Base-by-base conservation (phyloP, 2,113 vertebrate genomes). In the Leucosticte australis region DNA sequence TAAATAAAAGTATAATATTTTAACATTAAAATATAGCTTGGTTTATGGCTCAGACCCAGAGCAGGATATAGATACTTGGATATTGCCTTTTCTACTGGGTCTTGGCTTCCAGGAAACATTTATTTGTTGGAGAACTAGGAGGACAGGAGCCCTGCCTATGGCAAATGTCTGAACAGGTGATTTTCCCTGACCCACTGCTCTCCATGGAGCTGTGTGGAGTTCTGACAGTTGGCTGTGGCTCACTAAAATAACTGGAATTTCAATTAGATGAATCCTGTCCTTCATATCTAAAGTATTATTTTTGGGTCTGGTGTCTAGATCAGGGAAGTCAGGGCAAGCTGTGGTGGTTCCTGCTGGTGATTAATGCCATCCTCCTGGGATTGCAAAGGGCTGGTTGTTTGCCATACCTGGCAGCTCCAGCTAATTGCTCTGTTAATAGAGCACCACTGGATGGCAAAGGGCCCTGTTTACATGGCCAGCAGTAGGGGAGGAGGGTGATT, bases 401-500 rank as follows among this genome's bases (percentile, higher is more conserved):
- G 67, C 87, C 67, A 39, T 46, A 64, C 60, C 84, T 85, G 79
- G 67, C 82, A 79, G 75, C 67, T 56, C 62, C 85, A 73, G 78
- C 83, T 85, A 57, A 92, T 90, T 95, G 92, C 67, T 75, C 44
- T 93, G 83, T 92, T 86, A 86, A 86, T 71, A 16, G 63, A 50
- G 53, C 24, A 41, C 63, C 83, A 2, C 50, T 37, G 73, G 6
- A 35, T 55, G 79, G 42, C 49, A 18, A 26, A 62, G 76, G 65
- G 24, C 2, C 11, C n/a, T 79, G 53, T 55, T 71, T 75, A 57
- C 26, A n/a, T 27, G 75, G 81, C 62, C 13, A 26, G 35, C 5
- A 50, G 65, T 3, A 74, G 44, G 28, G 84, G 84, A 85, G 82
- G 75, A 93, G 82, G 33, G n/a, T 24, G 14, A 53, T 85, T 91